Percentiles rank a stretch among this genome's conserved stretches.
Evolutionary conservation across 2,113 vertebrate species (phyloP).

Genomic region (Oxygymnocypris stewartii): DNA sequence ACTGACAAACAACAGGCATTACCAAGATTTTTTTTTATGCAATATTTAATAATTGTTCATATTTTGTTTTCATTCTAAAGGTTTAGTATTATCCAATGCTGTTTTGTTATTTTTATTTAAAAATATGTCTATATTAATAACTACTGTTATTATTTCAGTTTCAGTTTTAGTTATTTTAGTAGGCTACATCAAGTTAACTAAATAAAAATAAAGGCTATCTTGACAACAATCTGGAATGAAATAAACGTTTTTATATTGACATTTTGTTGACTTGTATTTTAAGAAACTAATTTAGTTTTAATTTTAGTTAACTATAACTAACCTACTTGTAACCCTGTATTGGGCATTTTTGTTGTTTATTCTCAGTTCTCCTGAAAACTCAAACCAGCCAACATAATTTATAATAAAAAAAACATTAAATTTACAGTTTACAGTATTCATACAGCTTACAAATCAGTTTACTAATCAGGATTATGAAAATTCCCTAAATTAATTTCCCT

Average conservation of each 20-base stretch:
- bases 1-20: background rate
- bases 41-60: background rate
- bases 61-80: background rate
- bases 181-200: background rate
- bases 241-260: too few relatives aligned
- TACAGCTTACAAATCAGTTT: background rate
- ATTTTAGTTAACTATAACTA: background rate
- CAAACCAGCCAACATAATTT: background rate
- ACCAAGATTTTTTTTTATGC: too few relatives aligned
- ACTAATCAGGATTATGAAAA: background rate
- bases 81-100: too few relatives aligned
- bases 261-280: background rate
- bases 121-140: background rate
- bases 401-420: background rate
- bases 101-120: background rate
- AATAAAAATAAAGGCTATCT: background rate
- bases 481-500: background rate
- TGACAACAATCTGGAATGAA: background rate
- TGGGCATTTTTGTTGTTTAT: background rate
- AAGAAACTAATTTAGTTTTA: background rate
- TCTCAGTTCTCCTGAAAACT: background rate
- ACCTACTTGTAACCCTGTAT: background rate
- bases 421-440: background rate
- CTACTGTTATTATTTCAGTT: background rate
- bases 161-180: background rate